phyloP scores from a whole-genome alignment of 2,113 vertebrate species.

The Haemorhous mexicanus region DNA sequence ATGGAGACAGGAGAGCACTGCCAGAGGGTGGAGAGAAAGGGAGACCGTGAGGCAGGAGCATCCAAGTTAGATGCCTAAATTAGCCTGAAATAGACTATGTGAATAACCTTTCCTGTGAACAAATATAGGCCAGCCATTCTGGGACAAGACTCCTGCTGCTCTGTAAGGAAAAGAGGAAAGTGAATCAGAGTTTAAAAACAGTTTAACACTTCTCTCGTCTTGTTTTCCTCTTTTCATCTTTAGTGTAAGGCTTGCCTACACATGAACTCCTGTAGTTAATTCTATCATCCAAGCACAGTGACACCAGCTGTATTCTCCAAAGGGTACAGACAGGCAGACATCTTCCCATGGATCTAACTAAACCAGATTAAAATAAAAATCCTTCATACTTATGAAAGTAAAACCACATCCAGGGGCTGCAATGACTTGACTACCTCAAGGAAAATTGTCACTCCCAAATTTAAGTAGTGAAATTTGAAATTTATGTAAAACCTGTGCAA shows the following conservation, averaged over 20 bases:
- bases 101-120: constrained; percentile 41
- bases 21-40: background rate
- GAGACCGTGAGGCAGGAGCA: background rate
- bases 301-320: background rate
- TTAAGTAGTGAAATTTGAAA: background rate
- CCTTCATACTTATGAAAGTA: background rate
- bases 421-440: background rate
- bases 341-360: background rate
- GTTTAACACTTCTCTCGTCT: constrained; percentile 6
- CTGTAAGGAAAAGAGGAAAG: constrained; percentile 18
- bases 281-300: background rate
- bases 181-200: constrained; percentile 48
- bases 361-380: background rate
- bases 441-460: background rate
- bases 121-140: constrained; percentile 51
- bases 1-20: background rate
- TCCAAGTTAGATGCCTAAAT: background rate
- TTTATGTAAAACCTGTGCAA: background rate
- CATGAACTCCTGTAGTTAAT: background rate
- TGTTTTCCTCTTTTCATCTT: constrained; percentile 17
- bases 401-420: background rate
- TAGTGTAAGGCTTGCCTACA: constrained; percentile 27
- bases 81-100: background rate
- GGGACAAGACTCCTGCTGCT: constrained; percentile 35
- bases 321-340: background rate